Evolutionary conservation across 2,113 vertebrate genomes (phyloP).

Genomic region (Actinemys pallida): DNA sequence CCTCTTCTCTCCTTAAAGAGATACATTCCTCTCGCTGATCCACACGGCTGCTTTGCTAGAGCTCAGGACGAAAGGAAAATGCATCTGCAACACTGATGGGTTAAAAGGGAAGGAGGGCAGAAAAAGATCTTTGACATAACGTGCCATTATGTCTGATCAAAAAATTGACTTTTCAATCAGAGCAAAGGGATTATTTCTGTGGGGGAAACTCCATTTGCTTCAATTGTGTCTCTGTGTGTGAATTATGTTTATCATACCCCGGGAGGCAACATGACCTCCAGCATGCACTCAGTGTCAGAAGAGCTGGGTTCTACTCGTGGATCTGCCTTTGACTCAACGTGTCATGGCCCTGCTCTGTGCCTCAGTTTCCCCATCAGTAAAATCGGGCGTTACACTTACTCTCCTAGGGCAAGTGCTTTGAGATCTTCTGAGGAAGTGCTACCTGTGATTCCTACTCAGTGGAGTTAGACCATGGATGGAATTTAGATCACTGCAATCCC

Average conservation of each 20-base stretch:
- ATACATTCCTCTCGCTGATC: no score
- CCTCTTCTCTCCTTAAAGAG: not conserved
- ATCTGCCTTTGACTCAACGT: not conserved
- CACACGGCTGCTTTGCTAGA: no score
- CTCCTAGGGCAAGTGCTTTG: not conserved
- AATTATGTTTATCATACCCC: not conserved
- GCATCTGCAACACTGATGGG: not conserved
- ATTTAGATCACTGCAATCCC: not conserved
- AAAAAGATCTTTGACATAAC: not conserved
- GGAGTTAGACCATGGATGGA: not conserved
- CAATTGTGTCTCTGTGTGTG: rapidly evolving
- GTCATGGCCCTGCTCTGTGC: not conserved
- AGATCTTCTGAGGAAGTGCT: not conserved
- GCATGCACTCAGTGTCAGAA: rapidly evolving
- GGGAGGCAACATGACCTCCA: rapidly evolving
- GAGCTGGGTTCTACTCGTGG: not conserved
- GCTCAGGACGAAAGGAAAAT: not conserved
- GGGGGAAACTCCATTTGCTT: rapidly evolving
- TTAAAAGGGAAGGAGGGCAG: not conserved
- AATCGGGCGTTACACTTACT: not conserved
- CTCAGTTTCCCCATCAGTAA: not conserved
- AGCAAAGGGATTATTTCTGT: not conserved
- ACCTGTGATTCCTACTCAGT: rapidly evolving
- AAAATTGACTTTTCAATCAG: not conserved
- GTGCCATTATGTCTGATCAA: not conserved